Base-by-base conservation (phyloP, 2,888 invertebrate species). In the Ecdyonurus torrentis region DNA sequence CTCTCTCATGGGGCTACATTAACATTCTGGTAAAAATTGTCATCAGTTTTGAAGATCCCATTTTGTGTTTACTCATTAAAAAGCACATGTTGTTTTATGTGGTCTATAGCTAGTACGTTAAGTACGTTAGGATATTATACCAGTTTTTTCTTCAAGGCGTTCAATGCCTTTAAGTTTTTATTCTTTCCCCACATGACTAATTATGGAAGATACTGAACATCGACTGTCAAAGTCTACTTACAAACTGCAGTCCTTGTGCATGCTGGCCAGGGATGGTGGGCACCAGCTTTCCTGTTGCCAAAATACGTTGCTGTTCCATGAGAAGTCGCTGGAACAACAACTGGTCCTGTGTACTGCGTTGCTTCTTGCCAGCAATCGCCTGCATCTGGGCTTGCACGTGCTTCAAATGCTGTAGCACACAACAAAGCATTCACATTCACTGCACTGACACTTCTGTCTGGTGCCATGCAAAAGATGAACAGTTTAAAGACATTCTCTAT, bases 361-460 rank as follows among this genome's bases (percentile, higher is more conserved):
- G 70, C 67, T 77, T 75, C 63, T 76, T 75, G 66, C 80, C 72
- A 52, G 81, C 78, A 62, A 88, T 74, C 60, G 81, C 79, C 70
- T 84, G 83, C 62, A 89, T 85, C 73, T 87, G 86, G 69, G 82
- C 76, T 72, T 86, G 85, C 10, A 86, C 80, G 64, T 79, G 79
- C 70, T 82, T 81, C 66, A 84, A 70, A 68, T 77, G 76, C 73
- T 81, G 74, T 7, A 69, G 67, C 66, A 60, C 62, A 61, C n/a
- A 65, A 59, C 63, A 52, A 64, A 23, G 50, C n/a, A 24, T 58
- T 52, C 19, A 52, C 19, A n/a, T 7, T 23, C 1, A 58, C 23
- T 1, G 19, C 5, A 24, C n/a, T 23, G 10, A 58, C 1, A n/a
- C 23, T 23, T n/a, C 15, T 23, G 10, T 20, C 22, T 58, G 3